These are phyloP conservation scores for Paragorgia papillata DNA, from an alignment of 92 coral and sea anemone species.

Conservation along the genomic window DNA sequence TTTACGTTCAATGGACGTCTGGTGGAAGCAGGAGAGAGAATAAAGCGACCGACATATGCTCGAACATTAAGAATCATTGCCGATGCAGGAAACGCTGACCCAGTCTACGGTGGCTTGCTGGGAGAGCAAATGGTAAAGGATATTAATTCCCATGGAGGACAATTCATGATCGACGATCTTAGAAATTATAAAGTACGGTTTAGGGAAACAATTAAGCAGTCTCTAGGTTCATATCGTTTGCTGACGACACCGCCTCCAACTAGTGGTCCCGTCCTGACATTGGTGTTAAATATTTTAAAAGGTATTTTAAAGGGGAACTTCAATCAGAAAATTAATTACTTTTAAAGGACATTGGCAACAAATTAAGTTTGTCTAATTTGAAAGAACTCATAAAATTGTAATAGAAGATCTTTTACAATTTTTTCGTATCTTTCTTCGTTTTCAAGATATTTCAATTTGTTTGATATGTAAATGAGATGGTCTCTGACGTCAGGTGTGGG, in stretches of 20 bases:
- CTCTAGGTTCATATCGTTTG: constrained; percentile 68
- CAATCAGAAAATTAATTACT: no score
- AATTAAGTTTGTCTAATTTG: no score
- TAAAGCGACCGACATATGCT: constrained; percentile 84
- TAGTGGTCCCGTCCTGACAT: constrained; percentile 90
- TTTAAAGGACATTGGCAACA: no score
- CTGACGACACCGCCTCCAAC: constrained; percentile 92
- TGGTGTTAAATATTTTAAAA: constrained; percentile 77
- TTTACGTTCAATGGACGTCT: constrained; percentile 78
- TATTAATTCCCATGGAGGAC: constrained; percentile 81
- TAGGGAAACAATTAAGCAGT: constrained; percentile 70
- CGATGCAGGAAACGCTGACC: constrained; percentile 76
- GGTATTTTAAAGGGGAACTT: constrained; percentile 74
- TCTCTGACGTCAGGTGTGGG: no score
- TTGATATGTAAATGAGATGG: no score
- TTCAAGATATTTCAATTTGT: no score
- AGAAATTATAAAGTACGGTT: constrained; percentile 77
- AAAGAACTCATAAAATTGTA: no score
- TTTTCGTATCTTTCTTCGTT: no score
- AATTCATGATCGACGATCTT: constrained; percentile 74
- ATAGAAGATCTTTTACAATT: no score
- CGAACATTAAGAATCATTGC: constrained; percentile 76
- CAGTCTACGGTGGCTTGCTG: constrained; percentile 79
- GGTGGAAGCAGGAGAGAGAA: constrained; percentile 73
- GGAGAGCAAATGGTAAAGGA: constrained; percentile 75